Conservation (phyloP, 2,797 vertebrate species). For the Semotilus atromaculatus region DNA sequence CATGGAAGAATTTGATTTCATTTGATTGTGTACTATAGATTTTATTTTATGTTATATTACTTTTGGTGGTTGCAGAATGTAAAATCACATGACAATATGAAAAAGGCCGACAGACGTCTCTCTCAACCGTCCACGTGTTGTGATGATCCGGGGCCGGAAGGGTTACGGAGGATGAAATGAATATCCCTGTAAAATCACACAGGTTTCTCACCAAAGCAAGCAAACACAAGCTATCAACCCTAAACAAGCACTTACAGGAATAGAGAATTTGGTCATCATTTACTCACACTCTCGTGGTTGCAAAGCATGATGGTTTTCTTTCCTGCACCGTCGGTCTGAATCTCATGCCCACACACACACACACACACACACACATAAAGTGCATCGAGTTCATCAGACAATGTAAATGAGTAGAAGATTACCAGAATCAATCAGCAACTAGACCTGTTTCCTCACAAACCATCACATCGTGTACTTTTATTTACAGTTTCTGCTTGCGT, state of each 20-base stretch:
- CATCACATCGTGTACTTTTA: no score
- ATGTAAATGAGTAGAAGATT: background rate
- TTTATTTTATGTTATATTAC: background rate
- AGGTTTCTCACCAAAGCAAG: conserved; percentile 15
- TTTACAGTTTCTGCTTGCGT: background rate
- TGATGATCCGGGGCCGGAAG: conserved; percentile 71
- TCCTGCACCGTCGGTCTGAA: background rate
- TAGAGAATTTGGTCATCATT: background rate
- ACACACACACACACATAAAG: no score
- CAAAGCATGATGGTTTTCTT: background rate
- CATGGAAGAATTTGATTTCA: no score
- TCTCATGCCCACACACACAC: background rate
- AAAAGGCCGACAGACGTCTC: background rate
- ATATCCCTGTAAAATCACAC: conserved; percentile 20
- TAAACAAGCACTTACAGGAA: conserved; percentile 12
- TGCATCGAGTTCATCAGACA: background rate
- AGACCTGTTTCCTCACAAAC: background rate
- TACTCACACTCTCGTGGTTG: background rate
- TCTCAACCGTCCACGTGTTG: background rate
- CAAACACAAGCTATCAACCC: background rate
- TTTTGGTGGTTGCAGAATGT: background rate
- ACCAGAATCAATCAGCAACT: background rate
- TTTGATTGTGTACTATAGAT: background rate
- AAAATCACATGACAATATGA: background rate
- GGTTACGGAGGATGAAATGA: conserved; percentile 65